Base-by-base conservation (phyloP, 1,140 invertebrate genomes). In the Pachypeltis micranthus region DNA sequence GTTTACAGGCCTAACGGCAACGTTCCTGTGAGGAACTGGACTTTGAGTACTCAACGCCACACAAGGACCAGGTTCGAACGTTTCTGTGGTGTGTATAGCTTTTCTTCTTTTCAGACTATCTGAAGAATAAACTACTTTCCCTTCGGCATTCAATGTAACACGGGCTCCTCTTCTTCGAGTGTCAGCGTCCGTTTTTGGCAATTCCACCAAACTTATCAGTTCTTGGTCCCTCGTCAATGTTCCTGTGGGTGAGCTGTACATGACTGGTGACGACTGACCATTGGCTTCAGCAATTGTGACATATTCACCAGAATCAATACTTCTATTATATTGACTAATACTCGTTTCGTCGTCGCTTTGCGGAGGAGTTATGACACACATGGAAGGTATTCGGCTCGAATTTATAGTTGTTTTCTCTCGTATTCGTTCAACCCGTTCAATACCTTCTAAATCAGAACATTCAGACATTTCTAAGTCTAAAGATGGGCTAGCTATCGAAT, bases 331-430 rank as follows among this genome's bases (percentile, higher is more conserved):
- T 24, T 63, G 65, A 34, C 67, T 68, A 4, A 71, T 51, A 59
- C 70, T 70, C 7, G 66, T 83, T 70, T 91, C 90, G 69, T 93
- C 91, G 66, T 93, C 90, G 55, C 88, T 91, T 61, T 87, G 86
- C 0, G 86, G 84, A 10, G 90, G 90, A 4, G 90, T 93, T 19
- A 93, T 92, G 0, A 91, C 89, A 74, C 91, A 93, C 86, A 94
- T 90, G 0, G 90, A 92, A 2, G 91, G 91, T 71, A 93, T 93
- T 66, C 90, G 80, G 67, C 86, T 89, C 12, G 85, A 86, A 66
- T 87, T 91, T 28, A 93, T 91, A 3, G 86, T 85, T 0, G 90
- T 93, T 75, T 93, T 93, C 14, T 84, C 83, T 65, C 87, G 78
- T 58, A 93, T 88, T 68, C 89, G 80, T 75, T 92, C 88, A 62